Base-by-base conservation (phyloP, 30 jellyfish, hydroid and myxozoan genomes). In the Sanderia malayensis region DNA sequence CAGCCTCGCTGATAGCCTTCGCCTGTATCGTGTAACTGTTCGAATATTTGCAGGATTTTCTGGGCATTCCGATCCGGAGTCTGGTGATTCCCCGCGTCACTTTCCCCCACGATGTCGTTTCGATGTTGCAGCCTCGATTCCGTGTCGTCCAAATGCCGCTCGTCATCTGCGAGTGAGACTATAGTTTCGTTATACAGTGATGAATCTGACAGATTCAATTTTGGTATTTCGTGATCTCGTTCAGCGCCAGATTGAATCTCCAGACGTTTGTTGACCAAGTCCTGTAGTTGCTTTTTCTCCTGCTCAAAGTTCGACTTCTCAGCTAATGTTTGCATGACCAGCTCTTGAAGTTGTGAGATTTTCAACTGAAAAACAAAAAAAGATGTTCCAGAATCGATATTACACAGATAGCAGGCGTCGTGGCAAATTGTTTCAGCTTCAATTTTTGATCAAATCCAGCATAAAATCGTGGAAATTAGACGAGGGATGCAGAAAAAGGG, bases 1-100 rank as follows among this genome's bases (percentile, higher is more conserved):
- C 98, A 92, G 25, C 98, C 98, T 21, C 67, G 84, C 61, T 83
- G 98, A 61, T 77, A 92, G 6, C 98, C 98, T 74, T 92, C 98
- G 1, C 96, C 96, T 8, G 95, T 79, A 44, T 94, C 92, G 47
- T 92, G 80, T 61, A 92, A 87, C 55, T 92, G 98, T 47, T 92
- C 98, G 46, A 92, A 92, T 9, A 92, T 70, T 67, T 84, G 96
- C 64, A 84, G 70, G 52, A 92, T 92, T 53, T 84, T 94, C 30
- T 84, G 98, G n/a, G 97, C 71, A 60, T 78, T 92, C 30, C 76
- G 83, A 44, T 68, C 89, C 22, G 47, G 67, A n/a, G 64, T 17
- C n/a, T n/a, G n/a, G n/a, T n/a, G n/a, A n/a, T n/a, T n/a, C 41
- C 74, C 58, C 22, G 84, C 53, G 45, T 68, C 84, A 58, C 84